Evolutionary conservation across 2,888 invertebrate species (phyloP).

Genomic region (Euspilapteryx auroguttella): DNA sequence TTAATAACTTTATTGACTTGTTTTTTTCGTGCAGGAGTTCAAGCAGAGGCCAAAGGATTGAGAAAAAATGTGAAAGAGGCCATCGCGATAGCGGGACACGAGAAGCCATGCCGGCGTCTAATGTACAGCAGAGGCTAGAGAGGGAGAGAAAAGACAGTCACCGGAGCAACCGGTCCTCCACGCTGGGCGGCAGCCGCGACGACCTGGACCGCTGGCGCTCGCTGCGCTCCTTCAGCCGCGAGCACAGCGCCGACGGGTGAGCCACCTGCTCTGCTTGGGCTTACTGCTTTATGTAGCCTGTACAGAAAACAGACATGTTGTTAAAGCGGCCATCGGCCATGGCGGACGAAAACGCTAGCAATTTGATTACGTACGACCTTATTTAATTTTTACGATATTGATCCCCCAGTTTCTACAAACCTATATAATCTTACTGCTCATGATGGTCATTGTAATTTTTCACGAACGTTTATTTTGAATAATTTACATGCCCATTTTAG

Average conservation of each 20-base stretch:
- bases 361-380: too few relatives aligned
- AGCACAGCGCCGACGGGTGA: conserved; percentile 53
- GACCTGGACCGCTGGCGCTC: conserved; percentile 51
- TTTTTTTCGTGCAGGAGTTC: conserved; percentile 40
- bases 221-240: conserved; percentile 45
- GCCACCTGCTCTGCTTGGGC: too few relatives aligned
- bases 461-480: too few relatives aligned
- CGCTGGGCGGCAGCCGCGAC: conserved; percentile 46
- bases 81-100: conserved; percentile 28
- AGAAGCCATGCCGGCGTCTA: conserved; percentile 24
- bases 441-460: too few relatives aligned
- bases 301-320: not conserved
- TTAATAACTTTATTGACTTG: conserved; percentile 5
- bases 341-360: too few relatives aligned
- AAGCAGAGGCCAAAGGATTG: conserved; percentile 42
- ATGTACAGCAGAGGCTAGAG: conserved; percentile 27
- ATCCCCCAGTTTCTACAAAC: too few relatives aligned
- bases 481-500: too few relatives aligned
- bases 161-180: conserved; percentile 45
- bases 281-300: not conserved
- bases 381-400: too few relatives aligned
- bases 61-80: conserved; percentile 32
- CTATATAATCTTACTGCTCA: too few relatives aligned
- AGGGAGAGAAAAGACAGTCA: conserved; percentile 41
- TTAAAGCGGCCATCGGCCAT: not conserved